Evolutionary conservation across 53 echinoderm and acorn worm species (phyloP), one percentile per base, ranked within the genome.

Genomic region (Stichopus horrens): DNA sequence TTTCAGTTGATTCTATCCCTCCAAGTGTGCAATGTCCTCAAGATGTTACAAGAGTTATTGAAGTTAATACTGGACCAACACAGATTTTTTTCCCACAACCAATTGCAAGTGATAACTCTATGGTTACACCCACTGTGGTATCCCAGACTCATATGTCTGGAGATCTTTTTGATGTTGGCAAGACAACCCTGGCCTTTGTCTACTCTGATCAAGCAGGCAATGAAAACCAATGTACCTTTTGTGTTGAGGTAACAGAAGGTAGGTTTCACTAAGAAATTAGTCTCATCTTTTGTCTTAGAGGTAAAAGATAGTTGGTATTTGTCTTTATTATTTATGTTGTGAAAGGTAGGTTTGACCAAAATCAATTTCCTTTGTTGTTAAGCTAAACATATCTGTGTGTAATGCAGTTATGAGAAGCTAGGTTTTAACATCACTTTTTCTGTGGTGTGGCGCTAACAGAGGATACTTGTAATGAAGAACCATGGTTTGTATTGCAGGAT

Each of bases 41-140:
- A 54, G 75, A 91, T 37, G 22, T 88, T 37, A 76, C 54, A 0
- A 76, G 88, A 22, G 73, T 73, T 22, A 77, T 91, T 54, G 91
- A 91, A 75, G 23, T 92, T 21, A 92, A 89, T 52, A 76, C 76
- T 9, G 23, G 90, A 86, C 76, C 89, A 22, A 74, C 80, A 2
- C 14, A 60, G n/a, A 88, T 96, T 5, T 86, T 86, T 54, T 96
- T 85, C 89, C 83, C 19, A 5, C 79, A 83, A 78, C 93, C 93
- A n/a, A 58, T 87, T 6, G 93, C 96, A 53, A 74, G 81, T 5
- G 96, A 96, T 81, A 91, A 92, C 76, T 93, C 93, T 56, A 88
- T 92, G 20, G 83, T 79, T 81, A 78, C 91, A 9, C 60, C 60
- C 7, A 76, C 90, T 7, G 21, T 57, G 9, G 88, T 92, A 55